Conservation (phyloP, 2,888 invertebrate species). For the Keiferia lycopersicella region DNA sequence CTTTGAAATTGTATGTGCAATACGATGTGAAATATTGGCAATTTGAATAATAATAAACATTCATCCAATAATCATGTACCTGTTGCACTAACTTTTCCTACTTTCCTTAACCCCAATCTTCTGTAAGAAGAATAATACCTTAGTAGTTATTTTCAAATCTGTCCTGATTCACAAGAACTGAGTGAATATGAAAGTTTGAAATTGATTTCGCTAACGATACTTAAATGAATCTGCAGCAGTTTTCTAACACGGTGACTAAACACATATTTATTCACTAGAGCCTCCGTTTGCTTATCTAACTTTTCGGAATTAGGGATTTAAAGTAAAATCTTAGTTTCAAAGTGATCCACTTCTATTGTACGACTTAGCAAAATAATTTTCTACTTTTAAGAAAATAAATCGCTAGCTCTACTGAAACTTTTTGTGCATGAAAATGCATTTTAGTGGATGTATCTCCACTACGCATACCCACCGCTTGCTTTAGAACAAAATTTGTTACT, state of each 20-base stretch:
- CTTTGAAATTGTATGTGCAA: neutral
- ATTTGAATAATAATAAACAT: constrained; percentile 3
- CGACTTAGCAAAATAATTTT: no score
- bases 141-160: neutral
- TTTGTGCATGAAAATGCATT: no score
- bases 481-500: no score
- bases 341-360: no score
- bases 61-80: constrained; percentile 1
- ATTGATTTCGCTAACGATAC: neutral
- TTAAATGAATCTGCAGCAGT: neutral
- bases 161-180: constrained; percentile 1
- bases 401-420: no score
- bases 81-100: neutral
- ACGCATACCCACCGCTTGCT: no score
- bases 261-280: no score
- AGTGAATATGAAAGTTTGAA: constrained; percentile 9
- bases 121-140: neutral
- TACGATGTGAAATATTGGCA: neutral
- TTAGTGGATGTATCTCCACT: no score
- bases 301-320: no score
- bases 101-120: constrained; percentile 7
- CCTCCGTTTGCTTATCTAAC: no score
- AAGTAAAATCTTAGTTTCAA: no score
- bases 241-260: neutral
- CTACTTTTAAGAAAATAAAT: no score